phyloP scores from a whole-genome alignment of 2,888 invertebrate genomes.

The Hirtodrosophila histrioides region DNA sequence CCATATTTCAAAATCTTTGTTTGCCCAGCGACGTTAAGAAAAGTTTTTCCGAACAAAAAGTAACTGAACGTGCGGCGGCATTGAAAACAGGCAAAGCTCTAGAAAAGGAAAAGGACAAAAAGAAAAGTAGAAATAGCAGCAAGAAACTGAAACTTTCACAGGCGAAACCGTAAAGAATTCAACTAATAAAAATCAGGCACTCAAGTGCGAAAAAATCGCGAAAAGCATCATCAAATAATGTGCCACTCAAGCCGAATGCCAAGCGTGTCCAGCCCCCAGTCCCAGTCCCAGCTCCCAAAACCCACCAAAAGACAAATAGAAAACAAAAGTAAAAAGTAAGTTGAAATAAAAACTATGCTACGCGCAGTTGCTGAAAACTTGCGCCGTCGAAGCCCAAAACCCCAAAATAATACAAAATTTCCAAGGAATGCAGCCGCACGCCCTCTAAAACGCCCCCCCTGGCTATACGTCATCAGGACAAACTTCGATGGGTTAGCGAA shows the following conservation, averaged over 20 bases:
- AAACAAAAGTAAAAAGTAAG: constrained; percentile 66
- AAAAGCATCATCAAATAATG: constrained; percentile 83
- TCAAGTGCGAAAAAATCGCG: constrained; percentile 85
- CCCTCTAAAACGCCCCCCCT: neutral
- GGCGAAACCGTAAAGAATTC: constrained; percentile 82
- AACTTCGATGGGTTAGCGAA: constrained; percentile 70
- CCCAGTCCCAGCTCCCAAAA: neutral
- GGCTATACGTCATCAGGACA: constrained; percentile 64
- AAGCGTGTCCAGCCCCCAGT: constrained; percentile 45
- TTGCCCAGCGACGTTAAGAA: constrained; percentile 49
- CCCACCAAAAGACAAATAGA: constrained; percentile 73
- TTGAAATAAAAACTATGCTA: constrained; percentile 70
- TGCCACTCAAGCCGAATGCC: constrained; percentile 79
- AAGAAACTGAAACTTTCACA: constrained; percentile 70
- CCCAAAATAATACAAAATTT: constrained; percentile 52
- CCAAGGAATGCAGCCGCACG: constrained; percentile 51
- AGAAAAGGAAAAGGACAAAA: constrained; percentile 8
- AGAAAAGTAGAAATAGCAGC: constrained; percentile 26
- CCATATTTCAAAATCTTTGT: constrained; percentile 75
- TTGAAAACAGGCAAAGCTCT: constrained; percentile 46
- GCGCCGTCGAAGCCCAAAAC: constrained; percentile 21
- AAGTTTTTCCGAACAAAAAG: constrained; percentile 59
- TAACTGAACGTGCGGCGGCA: constrained; percentile 57
- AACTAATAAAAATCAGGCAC: constrained; percentile 84
- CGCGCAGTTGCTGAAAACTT: constrained; percentile 45